Percentiles rank a stretch among this genome's conserved stretches.
phyloP scores from a whole-genome alignment of 2,113 vertebrate species.

The Plectropomus leopardus region DNA sequence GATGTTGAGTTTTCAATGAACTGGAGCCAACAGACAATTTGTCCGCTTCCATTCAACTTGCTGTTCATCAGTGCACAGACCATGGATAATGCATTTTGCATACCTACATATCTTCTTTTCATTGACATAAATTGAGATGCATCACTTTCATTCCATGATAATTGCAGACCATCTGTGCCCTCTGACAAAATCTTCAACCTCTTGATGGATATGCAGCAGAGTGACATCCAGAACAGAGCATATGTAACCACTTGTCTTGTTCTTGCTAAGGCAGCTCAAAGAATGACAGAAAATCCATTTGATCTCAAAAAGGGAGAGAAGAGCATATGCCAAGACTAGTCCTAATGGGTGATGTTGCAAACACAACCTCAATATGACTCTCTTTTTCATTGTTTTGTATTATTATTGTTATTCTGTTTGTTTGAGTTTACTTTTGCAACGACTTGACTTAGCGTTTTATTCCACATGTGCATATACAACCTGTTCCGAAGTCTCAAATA shows the following conservation, averaged over 20 bases:
- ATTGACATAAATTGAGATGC: conserved; percentile 79
- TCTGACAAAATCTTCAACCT: conserved; percentile 69
- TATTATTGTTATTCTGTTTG: not conserved
- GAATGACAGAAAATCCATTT: conserved; percentile 79
- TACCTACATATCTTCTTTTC: conserved; percentile 73
- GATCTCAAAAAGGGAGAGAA: conserved; percentile 56
- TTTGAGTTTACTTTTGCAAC: not conserved
- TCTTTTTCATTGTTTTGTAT: not conserved
- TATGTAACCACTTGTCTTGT: conserved; percentile 72
- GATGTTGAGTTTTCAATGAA: conserved; percentile 47
- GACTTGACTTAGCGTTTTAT: not conserved
- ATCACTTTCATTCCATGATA: conserved; percentile 77
- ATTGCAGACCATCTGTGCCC: conserved; percentile 82
- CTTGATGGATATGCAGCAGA: conserved; percentile 76
- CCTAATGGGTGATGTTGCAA: conserved; percentile 57
- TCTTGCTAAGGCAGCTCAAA: conserved; percentile 60
- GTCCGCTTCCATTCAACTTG: conserved; percentile 58
- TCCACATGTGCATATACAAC: not conserved
- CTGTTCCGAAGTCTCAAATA: too few species aligned
- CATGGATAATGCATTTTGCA: conserved; percentile 70
- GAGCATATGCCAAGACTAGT: conserved; percentile 51
- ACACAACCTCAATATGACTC: conserved; percentile 21
- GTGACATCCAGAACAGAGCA: conserved; percentile 64
- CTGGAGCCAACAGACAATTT: conserved; percentile 60
- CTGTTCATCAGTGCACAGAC: conserved; percentile 57